Percentiles rank a stretch among this genome's conserved stretches.
phyloP scores from a whole-genome alignment of 2,888 invertebrate species.

The Heliconius sara region DNA sequence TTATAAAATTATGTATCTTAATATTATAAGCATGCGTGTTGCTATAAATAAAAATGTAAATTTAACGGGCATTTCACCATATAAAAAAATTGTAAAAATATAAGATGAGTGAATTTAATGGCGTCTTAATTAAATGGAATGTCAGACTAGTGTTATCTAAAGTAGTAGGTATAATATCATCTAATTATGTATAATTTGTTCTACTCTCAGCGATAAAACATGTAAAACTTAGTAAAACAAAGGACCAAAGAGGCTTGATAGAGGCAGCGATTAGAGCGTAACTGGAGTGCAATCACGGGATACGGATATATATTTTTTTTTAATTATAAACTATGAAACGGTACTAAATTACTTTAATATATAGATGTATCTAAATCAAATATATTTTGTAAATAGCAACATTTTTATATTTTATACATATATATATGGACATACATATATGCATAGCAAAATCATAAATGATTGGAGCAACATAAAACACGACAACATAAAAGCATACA shows the following conservation, averaged over 20 bases:
- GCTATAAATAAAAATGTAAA: not conserved
- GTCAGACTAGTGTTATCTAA: constrained; percentile 38
- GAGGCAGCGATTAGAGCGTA: constrained; percentile 60
- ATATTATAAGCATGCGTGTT: constrained; percentile 8
- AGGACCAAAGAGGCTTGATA: constrained; percentile 64
- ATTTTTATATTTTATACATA: too few species aligned
- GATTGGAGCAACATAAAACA: not conserved
- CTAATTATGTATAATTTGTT: constrained; percentile 47
- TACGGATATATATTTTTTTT: not conserved
- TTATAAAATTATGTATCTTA: not conserved
- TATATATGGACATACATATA: not conserved
- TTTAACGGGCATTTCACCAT: not conserved
- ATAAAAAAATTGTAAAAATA: not conserved
- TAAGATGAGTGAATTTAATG: constrained; percentile 10
- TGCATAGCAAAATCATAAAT: constrained; percentile 7
- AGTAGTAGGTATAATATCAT: constrained; percentile 49
- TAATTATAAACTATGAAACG: not conserved
- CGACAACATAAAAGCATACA: not conserved
- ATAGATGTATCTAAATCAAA: not conserved
- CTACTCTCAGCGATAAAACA: constrained; percentile 50
- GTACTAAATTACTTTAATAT: not conserved
- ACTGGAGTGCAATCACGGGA: constrained; percentile 72
- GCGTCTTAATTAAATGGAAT: constrained; percentile 33
- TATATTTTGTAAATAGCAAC: not conserved
- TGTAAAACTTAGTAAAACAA: constrained; percentile 58